phyloP scores from a whole-genome alignment of 1,140 invertebrate species.

The Nymphalis io region DNA sequence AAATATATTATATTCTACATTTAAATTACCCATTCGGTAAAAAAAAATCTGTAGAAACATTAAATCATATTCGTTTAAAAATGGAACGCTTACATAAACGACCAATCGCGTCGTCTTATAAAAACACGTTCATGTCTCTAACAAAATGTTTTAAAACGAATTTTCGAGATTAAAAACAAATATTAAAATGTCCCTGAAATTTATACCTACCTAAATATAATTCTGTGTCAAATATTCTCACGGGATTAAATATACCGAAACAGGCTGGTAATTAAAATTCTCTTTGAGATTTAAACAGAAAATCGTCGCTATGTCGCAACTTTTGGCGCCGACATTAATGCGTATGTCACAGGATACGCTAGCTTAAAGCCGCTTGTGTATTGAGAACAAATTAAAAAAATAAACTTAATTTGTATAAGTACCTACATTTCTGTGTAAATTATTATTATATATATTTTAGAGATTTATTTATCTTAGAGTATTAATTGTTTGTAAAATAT shows the following conservation, averaged over 20 bases:
- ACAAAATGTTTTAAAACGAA: neutral
- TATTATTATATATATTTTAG: too few species aligned
- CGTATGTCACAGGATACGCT: conserved; percentile 31
- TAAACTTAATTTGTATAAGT: neutral
- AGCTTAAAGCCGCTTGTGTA: conserved; percentile 15
- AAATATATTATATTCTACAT: too few species aligned
- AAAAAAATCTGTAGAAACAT: too few species aligned
- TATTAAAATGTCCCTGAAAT: neutral
- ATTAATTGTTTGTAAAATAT: too few species aligned
- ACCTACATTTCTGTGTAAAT: too few species aligned
- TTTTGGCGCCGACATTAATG: conserved; percentile 35
- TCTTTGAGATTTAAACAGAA: conserved; percentile 42
- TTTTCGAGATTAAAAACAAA: neutral
- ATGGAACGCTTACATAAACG: too few species aligned
- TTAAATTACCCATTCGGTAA: too few species aligned
- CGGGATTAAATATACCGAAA: conserved; percentile 36
- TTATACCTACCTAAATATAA: conserved; percentile 1
- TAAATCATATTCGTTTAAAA: too few species aligned
- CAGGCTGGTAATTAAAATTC: conserved; percentile 42
- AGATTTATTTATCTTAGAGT: too few species aligned
- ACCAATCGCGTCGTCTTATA: too few species aligned
- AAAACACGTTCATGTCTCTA: too few species aligned
- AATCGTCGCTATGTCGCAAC: conserved; percentile 39
- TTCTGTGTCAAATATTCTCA: conserved; percentile 22
- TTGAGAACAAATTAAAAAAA: neutral